Evolutionary conservation across 64 coral and sea anemone genomes (phyloP).

Genomic region (Exaiptasia diaphana): DNA sequence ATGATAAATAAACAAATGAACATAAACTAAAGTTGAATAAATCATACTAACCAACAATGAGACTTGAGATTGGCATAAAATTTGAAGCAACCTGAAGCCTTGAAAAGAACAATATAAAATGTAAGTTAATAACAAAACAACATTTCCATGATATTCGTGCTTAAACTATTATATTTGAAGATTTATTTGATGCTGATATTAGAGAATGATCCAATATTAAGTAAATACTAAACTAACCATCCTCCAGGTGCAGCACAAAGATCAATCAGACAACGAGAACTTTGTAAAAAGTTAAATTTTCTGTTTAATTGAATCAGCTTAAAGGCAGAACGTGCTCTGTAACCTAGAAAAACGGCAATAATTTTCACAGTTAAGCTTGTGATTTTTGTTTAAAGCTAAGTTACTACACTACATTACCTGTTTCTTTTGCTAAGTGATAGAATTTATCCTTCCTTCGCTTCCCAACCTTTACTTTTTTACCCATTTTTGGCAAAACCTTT

Average conservation of each 20-base stretch:
- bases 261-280: constrained; percentile 81
- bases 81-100: constrained; percentile 97
- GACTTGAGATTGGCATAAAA: constrained; percentile 93
- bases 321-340: constrained; percentile 91
- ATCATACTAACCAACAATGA: constrained; percentile 74
- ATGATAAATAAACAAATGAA: neutral
- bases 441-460: constrained; percentile 95
- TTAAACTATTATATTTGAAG: too few relatives aligned
- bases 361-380: neutral
- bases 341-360: constrained; percentile 45
- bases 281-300: constrained; percentile 91
- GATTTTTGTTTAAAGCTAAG: too few relatives aligned
- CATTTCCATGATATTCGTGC: too few relatives aligned
- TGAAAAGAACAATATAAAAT: neutral
- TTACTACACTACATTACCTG: constrained; percentile 64
- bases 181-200: too few relatives aligned
- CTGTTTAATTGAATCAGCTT: constrained; percentile 97
- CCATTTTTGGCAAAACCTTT: constrained; percentile 35
- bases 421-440: constrained; percentile 98
- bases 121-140: too few relatives aligned
- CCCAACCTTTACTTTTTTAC: constrained; percentile 90
- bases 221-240: constrained; percentile 88
- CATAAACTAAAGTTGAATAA: neutral
- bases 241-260: constrained; percentile 88
- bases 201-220: too few relatives aligned